Conservation (phyloP, 1,140 invertebrate species). For the Hermetia illucens region DNA sequence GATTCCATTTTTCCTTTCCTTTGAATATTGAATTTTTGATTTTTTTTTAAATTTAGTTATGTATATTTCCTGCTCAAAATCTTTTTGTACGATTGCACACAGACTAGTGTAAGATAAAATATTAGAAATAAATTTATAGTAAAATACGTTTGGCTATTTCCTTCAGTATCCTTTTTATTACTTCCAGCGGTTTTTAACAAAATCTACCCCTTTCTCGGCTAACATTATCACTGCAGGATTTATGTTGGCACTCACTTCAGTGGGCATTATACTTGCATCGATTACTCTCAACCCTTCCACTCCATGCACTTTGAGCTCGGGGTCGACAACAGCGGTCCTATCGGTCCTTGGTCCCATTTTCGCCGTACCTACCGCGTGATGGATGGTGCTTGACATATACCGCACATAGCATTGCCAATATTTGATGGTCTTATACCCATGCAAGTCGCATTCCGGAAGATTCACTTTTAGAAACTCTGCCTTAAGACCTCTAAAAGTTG, state of each 20-base stretch:
- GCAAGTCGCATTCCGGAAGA: slow-evolving; percentile 25
- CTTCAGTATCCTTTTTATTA: too few species aligned
- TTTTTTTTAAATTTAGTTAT: too few species aligned
- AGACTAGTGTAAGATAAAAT: too few species aligned
- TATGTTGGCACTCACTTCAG: slow-evolving; percentile 1
- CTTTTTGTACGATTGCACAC: too few species aligned
- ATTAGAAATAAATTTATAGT: too few species aligned
- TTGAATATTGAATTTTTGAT: too few species aligned
- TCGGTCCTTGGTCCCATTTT: slow-evolving; percentile 42
- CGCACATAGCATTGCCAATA: slow-evolving; percentile 32
- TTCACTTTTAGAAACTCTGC: slow-evolving; percentile 17
- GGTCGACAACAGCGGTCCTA: slow-evolving; percentile 40
- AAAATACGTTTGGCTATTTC: too few species aligned
- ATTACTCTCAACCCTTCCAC: slow-evolving; percentile 48
- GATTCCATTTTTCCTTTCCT: too few species aligned
- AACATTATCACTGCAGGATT: slow-evolving; percentile 30
- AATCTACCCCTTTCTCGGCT: slow-evolving; percentile 38
- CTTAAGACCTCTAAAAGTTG: slow-evolving; percentile 6
- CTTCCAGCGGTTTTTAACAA: slow-evolving; percentile 32
- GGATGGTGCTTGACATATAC: slow-evolving; percentile 32
- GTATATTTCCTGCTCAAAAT: too few species aligned
- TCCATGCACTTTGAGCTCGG: slow-evolving; percentile 36
- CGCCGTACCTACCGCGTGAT: slow-evolving; percentile 39
- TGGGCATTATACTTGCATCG: slow-evolving; percentile 36
- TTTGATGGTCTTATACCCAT: slow-evolving; percentile 15